phyloP scores from a whole-genome alignment of 2,113 vertebrate genomes.

The Isichthys henryi region DNA sequence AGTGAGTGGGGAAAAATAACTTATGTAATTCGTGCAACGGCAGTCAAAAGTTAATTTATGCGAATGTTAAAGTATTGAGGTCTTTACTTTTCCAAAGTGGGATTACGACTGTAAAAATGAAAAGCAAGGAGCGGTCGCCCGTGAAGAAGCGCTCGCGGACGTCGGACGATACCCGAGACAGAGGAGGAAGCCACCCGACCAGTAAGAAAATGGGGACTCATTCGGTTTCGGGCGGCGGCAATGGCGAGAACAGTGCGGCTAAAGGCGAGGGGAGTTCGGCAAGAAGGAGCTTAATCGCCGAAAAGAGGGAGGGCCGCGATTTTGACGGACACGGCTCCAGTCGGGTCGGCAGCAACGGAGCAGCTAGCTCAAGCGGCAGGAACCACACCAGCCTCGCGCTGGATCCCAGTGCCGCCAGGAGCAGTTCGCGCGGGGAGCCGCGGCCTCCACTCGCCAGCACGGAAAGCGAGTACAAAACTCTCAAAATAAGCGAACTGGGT shows the following conservation, averaged over 20 bases:
- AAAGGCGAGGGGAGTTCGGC: slow-evolving; percentile 67
- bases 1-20: slow-evolving; percentile 49
- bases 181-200: slow-evolving; percentile 74
- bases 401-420: slow-evolving; percentile 46
- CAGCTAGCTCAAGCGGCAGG: slow-evolving; percentile 62
- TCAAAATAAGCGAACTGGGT: slow-evolving; percentile 91
- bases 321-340: slow-evolving; percentile 68
- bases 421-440: slow-evolving; percentile 57
- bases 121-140: slow-evolving; percentile 91
- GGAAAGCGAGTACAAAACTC: slow-evolving; percentile 86
- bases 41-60: slow-evolving; percentile 18
- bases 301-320: slow-evolving; percentile 74
- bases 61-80: background rate
- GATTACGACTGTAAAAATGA: slow-evolving; percentile 62
- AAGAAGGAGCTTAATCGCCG: slow-evolving; percentile 69
- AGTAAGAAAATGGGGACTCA: slow-evolving; percentile 83
- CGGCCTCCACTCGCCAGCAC: slow-evolving; percentile 45
- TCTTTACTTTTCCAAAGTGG: slow-evolving; percentile 17
- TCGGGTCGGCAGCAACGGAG: slow-evolving; percentile 67
- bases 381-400: slow-evolving; percentile 64
- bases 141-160: slow-evolving; percentile 90
- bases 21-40: slow-evolving; percentile 22
- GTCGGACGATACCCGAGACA: slow-evolving; percentile 74
- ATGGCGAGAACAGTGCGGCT: slow-evolving; percentile 65
- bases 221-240: slow-evolving; percentile 61